Conservation (phyloP, 2,888 invertebrate genomes). For the Anagyrus pseudococci region DNA sequence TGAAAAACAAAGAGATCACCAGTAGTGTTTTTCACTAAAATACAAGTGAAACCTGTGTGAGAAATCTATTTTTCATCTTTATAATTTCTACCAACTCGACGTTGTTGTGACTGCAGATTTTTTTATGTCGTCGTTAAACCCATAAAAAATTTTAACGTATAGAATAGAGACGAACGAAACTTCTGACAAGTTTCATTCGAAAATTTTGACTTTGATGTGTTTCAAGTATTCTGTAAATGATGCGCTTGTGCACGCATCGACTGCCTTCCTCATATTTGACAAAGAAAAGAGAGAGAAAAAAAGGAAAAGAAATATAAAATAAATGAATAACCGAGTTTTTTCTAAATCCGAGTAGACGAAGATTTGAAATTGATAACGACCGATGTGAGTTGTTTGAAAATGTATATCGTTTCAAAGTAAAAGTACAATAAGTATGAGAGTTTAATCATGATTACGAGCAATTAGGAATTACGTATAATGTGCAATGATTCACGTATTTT, state of each 20-base stretch:
- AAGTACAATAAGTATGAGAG: too few species aligned
- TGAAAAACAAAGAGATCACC: slow-evolving; percentile 9
- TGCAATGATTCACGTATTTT: slow-evolving; percentile 27
- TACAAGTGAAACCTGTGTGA: slow-evolving; percentile 2
- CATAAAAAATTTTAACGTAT: slow-evolving; percentile 10
- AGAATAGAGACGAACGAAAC: slow-evolving; percentile 1
- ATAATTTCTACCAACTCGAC: slow-evolving; percentile 30
- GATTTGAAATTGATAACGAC: too few species aligned
- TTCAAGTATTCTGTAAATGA: slow-evolving; percentile 24
- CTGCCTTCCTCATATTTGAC: slow-evolving; percentile 34
- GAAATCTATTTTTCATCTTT: slow-evolving; percentile 23
- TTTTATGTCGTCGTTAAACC: slow-evolving; percentile 27
- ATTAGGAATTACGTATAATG: slow-evolving; percentile 24
- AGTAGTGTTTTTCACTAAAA: slow-evolving; percentile 28
- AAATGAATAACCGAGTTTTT: not conserved
- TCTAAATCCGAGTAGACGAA: too few species aligned
- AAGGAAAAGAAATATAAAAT: slow-evolving; percentile 24
- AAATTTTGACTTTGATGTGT: slow-evolving; percentile 24
- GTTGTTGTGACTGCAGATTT: slow-evolving; percentile 29
- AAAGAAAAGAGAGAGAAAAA: slow-evolving; percentile 11
- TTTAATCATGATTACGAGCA: too few species aligned
- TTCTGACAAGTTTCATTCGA: slow-evolving; percentile 9
- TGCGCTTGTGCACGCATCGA: slow-evolving; percentile 12
- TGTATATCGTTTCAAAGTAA: too few species aligned
- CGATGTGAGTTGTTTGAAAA: too few species aligned